A percentile compares a stretch with the other conserved stretches of the same genome.
Evolutionary conservation across 2,888 invertebrate genomes (phyloP).

Genomic region (Sipha maydis): DNA sequence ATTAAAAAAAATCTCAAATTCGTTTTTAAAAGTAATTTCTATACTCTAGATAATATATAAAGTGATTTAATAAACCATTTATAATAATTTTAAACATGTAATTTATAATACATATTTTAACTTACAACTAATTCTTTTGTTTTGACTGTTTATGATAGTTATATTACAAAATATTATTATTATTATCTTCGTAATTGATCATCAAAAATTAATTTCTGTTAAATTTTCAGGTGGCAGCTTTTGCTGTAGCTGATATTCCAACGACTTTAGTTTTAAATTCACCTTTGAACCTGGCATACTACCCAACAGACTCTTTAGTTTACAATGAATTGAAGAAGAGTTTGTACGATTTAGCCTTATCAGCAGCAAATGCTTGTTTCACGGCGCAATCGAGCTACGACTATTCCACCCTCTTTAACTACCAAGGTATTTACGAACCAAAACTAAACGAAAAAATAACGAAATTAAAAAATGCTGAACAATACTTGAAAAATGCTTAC

Average conservation of each 20-base stretch:
- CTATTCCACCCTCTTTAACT: not conserved
- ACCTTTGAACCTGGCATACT: not conserved
- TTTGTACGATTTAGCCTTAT: not conserved
- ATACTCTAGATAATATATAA: too few relatives aligned
- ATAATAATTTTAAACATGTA: too few relatives aligned
- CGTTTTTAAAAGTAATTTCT: too few relatives aligned
- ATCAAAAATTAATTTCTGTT: not conserved
- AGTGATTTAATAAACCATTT: too few relatives aligned
- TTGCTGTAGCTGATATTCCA: not conserved
- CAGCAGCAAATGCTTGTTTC: not conserved
- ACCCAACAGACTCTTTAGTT: fast-evolving
- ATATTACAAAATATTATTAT: not conserved
- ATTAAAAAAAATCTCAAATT: too few relatives aligned
- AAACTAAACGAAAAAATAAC: not conserved
- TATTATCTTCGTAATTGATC: not conserved
- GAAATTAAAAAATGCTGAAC: not conserved
- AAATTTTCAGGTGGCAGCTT: not conserved
- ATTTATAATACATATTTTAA: too few relatives aligned
- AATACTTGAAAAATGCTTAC: not conserved
- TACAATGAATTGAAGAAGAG: not conserved
- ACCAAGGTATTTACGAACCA: not conserved
- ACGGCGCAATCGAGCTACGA: not conserved
- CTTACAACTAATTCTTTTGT: not conserved
- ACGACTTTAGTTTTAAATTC: not conserved
- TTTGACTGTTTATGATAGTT: not conserved